Percentiles rank a stretch among this genome's conserved stretches.
Evolutionary conservation across 2,797 vertebrate genomes (phyloP).

Genomic region (Phoebastria nigripes): DNA sequence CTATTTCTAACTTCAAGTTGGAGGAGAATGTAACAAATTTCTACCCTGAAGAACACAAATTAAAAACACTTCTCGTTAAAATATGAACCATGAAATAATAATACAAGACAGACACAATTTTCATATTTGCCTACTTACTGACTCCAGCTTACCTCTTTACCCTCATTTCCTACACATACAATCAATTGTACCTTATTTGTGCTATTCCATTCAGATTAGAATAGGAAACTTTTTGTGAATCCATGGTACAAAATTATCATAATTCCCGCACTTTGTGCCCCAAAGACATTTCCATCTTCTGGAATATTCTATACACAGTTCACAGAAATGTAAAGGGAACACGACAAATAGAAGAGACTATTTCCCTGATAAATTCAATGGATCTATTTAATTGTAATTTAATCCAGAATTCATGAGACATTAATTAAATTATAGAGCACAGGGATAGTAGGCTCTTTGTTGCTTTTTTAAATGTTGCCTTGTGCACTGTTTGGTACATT

Average conservation of each 20-base stretch:
- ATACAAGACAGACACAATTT: neutral
- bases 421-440: neutral
- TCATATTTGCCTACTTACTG: neutral
- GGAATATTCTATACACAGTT: neutral
- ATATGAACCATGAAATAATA: neutral
- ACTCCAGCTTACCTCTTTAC: neutral
- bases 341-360: neutral
- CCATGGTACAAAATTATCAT: neutral
- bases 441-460: neutral
- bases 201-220: neutral
- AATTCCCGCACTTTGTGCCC: neutral
- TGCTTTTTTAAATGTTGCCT: neutral
- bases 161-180: neutral
- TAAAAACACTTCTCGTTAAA: fast-evolving
- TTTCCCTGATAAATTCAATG: neutral
- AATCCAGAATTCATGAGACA: neutral
- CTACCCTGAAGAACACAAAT: neutral
- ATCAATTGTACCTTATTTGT: neutral
- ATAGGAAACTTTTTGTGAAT: neutral
- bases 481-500: neutral
- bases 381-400: neutral
- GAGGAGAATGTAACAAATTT: neutral
- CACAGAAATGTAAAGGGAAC: neutral
- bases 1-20: neutral
- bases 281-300: neutral